Percentiles rank a stretch among this genome's conserved stretches.
Conservation (phyloP, 1,140 invertebrate species). For the Eupristina koningsbergeri region DNA sequence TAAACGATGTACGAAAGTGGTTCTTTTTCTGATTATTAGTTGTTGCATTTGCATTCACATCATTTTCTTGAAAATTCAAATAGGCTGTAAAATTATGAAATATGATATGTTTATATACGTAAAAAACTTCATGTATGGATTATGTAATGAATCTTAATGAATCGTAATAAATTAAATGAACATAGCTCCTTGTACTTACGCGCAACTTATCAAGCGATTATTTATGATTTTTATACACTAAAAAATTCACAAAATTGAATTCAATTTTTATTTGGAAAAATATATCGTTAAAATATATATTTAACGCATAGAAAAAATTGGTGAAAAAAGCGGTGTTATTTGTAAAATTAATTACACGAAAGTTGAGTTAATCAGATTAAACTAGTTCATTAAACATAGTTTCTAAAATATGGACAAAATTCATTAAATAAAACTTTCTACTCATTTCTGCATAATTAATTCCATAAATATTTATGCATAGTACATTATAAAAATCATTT, state of each 20-base stretch:
- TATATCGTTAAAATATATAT: too few relatives aligned
- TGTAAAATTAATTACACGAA: too few relatives aligned
- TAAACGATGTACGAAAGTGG: background rate
- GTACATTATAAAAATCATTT: too few relatives aligned
- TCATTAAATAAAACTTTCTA: too few relatives aligned
- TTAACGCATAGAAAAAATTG: too few relatives aligned
- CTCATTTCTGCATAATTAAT: too few relatives aligned
- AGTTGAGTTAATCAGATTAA: too few relatives aligned
- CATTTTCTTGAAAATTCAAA: background rate
- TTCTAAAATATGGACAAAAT: too few relatives aligned
- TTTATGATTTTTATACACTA: background rate
- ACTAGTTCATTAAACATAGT: too few relatives aligned
- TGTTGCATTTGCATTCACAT: background rate
- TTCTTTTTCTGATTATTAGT: background rate
- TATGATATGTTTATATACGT: background rate
- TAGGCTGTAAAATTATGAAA: constrained; percentile 8
- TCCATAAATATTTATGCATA: too few relatives aligned
- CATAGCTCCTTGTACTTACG: background rate
- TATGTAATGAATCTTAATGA: background rate
- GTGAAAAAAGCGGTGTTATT: too few relatives aligned
- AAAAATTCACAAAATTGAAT: background rate
- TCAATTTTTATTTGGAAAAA: background rate
- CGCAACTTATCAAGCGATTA: background rate
- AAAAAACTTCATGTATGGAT: background rate
- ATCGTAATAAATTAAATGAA: background rate